Evolutionary conservation across 2,888 invertebrate genomes (phyloP), one percentile per base, ranked within the genome.

Genomic region (Corbicula japonica): DNA sequence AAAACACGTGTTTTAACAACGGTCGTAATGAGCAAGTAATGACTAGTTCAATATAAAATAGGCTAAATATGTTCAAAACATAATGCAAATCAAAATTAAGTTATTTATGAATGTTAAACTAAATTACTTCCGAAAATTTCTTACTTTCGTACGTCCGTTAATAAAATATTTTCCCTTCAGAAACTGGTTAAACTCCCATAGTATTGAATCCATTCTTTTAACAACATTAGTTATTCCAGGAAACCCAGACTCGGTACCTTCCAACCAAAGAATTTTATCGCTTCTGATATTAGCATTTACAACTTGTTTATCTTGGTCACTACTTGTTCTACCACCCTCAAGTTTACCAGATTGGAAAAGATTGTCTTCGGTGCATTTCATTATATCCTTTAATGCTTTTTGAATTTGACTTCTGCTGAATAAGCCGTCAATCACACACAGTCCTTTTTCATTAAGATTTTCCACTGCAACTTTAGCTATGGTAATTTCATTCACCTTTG

Each of bases 261-360:
- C 97, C 6, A 98, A 95, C 98, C 98, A 98, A 65, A 96, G 96
- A 88, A 98, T 98, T 92, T 97, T 96, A 94, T 98, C 98, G 88
- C 98, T 97, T 26, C 98, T 95, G 90, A 98, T 97, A 2, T 62
- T 60, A 18, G 72, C 28, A 34, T 82, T 80, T 6, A 76, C 73
- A 15, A 83, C 83, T 78, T 84, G 80, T 41, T 74, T 50, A 18
- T 78, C 65, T 10, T 77, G 70, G 10, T 78, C 62, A 2, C 68
- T 74, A 76, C 84, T 79, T n/a, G 83, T 84, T 21, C 73, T 52
- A 0, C 86, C 85, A 34, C 86, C 86, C 21, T 73, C 76, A 28
- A 86, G 62, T 21, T 73, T 65, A 1, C 86, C 86, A 30, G 30
- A 15, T 15, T 75, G 50, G 46, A 86, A 69, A n/a, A 28, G 18